These are phyloP conservation scores for Drosophila setifemur DNA, from an alignment of 1,140 invertebrate species.

Conservation along the genomic window DNA sequence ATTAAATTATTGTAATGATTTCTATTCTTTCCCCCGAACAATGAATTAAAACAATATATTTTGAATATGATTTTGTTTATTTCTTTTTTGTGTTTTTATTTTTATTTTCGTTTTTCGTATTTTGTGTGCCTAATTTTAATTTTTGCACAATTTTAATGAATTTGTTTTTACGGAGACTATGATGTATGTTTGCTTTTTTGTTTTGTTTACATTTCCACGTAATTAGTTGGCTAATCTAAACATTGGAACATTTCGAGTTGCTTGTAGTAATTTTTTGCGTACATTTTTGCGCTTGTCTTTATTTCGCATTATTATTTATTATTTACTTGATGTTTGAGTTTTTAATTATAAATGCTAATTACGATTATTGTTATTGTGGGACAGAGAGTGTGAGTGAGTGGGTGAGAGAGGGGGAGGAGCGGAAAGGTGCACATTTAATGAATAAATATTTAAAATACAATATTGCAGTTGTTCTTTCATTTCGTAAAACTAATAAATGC, in stretches of 20 bases:
- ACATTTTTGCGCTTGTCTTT: slow-evolving; percentile 22
- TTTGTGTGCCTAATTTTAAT: slow-evolving; percentile 61
- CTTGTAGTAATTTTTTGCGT: slow-evolving; percentile 59
- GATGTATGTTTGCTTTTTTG: slow-evolving; percentile 26
- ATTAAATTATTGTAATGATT: slow-evolving; percentile 2
- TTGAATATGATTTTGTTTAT: slow-evolving; percentile 34
- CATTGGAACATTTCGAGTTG: slow-evolving; percentile 78
- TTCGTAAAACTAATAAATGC: slow-evolving; percentile 52
- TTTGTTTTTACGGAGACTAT: slow-evolving; percentile 56
- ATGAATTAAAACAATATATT: not conserved
- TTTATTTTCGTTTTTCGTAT: slow-evolving; percentile 16
- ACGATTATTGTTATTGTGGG: slow-evolving; percentile 54
- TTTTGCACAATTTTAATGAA: slow-evolving; percentile 67
- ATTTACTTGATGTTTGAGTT: slow-evolving; percentile 48
- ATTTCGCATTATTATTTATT: slow-evolving; percentile 32
- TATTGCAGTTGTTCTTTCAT: slow-evolving; percentile 68
- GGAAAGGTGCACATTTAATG: slow-evolving; percentile 56
- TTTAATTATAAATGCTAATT: slow-evolving; percentile 69
- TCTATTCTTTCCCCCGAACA: not conserved
- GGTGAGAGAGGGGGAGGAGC: not conserved
- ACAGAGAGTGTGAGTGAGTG: not conserved
- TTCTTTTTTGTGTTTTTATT: slow-evolving; percentile 25
- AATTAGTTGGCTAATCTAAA: slow-evolving; percentile 75
- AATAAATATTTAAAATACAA: slow-evolving; percentile 81
- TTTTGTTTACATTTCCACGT: slow-evolving; percentile 56